Base-by-base conservation (phyloP, 2,797 vertebrate species). In the Silurus lanzhouensis region DNA sequence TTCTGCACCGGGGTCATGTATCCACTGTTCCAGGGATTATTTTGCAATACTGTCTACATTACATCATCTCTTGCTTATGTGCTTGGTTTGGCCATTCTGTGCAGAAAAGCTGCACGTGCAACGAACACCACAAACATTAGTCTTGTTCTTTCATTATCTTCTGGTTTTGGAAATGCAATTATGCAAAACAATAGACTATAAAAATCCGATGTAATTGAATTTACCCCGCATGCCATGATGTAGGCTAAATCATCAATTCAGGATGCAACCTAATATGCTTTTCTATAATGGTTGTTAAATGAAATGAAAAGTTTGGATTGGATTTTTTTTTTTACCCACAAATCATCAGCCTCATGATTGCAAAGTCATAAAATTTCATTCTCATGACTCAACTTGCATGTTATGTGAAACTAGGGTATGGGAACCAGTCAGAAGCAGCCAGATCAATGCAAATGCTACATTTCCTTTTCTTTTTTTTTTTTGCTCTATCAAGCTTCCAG, bases 21-120 rank as follows among this genome's bases (percentile, higher is more conserved):
- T 22, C 61, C 27, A 27, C 68, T 78, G 61, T 81, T 76, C 77
- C 31, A 25, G 20, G 7, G 60, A 81, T 67, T 76, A 60, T 84
- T 83, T 57, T 19, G 12, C 71, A 81, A 84, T 68, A 74, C 66
- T 68, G 70, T 25, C 67, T 87, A 80, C 78, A 81, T 87, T 60
- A 81, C 86, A 76, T 87, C 83, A 87, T 70, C 68, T 68, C 63
- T 68, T 27, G 81, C 77, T 61, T 75, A 76, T 76, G 77, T 20
- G 67, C 85, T 83, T 48, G 52, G 52, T 7, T 60, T 70, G 68
- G 85, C 75, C 20, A 52, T 38, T 82, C 31, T 83, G 81, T 31
- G 66, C 19, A 60, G 46, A 46, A 75, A 82, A 66, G 13, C 70
- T 76, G 68, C 60, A 66, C 20, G 1, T 80, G 58, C 78, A 64